These are phyloP conservation scores for Rhinella marina DNA, from an alignment of 2,797 vertebrate genomes.

Conservation along the genomic window DNA sequence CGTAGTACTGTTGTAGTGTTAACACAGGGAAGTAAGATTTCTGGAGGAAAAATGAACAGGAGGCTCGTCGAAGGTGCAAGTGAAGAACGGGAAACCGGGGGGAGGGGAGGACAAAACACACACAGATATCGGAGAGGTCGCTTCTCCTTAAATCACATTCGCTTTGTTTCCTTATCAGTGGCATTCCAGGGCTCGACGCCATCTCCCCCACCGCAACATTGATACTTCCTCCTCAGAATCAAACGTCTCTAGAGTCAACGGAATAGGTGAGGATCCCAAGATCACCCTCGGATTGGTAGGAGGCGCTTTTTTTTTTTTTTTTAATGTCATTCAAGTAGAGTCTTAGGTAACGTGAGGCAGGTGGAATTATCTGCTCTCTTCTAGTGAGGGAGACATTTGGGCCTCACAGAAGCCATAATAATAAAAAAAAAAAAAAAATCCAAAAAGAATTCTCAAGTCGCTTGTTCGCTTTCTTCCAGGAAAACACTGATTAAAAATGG, in stretches of 20 bases:
- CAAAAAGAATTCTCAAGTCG: conserved; percentile 23
- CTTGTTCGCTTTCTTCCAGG: conserved; percentile 23
- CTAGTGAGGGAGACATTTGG: conserved; percentile 60
- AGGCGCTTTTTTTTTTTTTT: conserved; percentile 61
- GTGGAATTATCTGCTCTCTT: conserved; percentile 49
- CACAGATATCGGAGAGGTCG: background rate
- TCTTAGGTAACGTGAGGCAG: conserved; percentile 54
- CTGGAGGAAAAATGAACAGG: background rate
- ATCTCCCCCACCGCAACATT: background rate
- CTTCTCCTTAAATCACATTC: background rate
- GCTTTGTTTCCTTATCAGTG: background rate
- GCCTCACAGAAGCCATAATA: conserved; percentile 78
- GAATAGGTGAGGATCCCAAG: conserved; percentile 51
- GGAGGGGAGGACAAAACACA: background rate
- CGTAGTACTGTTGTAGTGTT: conserved; percentile 18
- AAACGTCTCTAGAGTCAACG: conserved; percentile 12
- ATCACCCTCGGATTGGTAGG: conserved; percentile 59
- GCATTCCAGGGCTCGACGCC: background rate
- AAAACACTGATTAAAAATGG: conserved; percentile 41
- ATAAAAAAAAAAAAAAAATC: conserved; percentile 43
- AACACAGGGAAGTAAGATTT: background rate
- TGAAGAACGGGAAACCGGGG: background rate
- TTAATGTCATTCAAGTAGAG: conserved; percentile 61
- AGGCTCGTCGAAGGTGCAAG: background rate
- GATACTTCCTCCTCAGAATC: background rate